These are phyloP conservation scores for Hetaerina americana DNA, from an alignment of 1,140 invertebrate genomes.

Conservation along the genomic window DNA sequence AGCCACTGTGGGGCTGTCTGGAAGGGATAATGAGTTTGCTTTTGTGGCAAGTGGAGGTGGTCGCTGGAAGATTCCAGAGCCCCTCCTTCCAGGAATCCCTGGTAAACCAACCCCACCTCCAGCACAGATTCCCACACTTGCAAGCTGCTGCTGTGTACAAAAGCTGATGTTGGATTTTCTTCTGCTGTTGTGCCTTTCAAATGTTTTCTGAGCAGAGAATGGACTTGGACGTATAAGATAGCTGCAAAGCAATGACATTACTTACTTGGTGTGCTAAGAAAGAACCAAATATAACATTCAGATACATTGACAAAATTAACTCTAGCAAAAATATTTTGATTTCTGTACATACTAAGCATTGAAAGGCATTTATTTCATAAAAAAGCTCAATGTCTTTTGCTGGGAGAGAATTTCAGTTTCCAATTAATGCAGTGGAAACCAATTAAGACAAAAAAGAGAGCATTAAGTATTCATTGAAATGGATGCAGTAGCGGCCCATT, in stretches of 20 bases:
- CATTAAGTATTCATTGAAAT: too few species aligned
- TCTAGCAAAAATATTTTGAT: too few species aligned
- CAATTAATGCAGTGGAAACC: too few species aligned
- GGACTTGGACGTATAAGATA: slow-evolving; percentile 80
- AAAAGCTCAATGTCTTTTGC: too few species aligned
- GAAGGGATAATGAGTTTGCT: slow-evolving; percentile 73
- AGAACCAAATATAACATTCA: too few species aligned
- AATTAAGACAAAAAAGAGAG: too few species aligned
- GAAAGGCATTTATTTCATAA: too few species aligned
- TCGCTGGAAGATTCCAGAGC: slow-evolving; percentile 44
- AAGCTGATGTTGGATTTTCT: slow-evolving; percentile 85
- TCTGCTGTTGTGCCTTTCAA: slow-evolving; percentile 77
- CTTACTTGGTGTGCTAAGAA: not conserved
- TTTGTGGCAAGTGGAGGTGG: slow-evolving; percentile 66
- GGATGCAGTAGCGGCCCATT: too few species aligned
- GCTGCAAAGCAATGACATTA: slow-evolving; percentile 32
- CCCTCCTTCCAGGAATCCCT: slow-evolving; percentile 13
- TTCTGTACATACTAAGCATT: too few species aligned
- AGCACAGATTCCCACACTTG: slow-evolving; percentile 42
- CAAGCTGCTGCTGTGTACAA: slow-evolving; percentile 54
- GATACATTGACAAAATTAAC: too few species aligned
- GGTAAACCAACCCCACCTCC: slow-evolving; percentile 22
- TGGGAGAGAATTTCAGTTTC: too few species aligned
- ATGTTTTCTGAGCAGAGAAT: slow-evolving; percentile 86
- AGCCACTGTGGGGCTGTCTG: slow-evolving; percentile 69